Conservation (phyloP, 2,888 invertebrate species). For the Drepanosiphum platanoidis region DNA sequence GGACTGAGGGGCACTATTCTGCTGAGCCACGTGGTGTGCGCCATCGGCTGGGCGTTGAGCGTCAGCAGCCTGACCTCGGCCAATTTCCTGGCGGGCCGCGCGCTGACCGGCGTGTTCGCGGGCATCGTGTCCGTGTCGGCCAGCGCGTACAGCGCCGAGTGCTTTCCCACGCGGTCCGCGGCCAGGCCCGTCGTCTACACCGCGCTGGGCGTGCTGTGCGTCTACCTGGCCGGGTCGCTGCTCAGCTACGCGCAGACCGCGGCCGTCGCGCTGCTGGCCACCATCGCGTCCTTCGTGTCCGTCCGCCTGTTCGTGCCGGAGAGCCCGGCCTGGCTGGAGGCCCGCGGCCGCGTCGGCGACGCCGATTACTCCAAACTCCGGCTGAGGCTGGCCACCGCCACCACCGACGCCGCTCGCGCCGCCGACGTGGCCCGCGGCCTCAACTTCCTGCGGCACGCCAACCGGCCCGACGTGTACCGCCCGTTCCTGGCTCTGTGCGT, state of each 20-base stretch:
- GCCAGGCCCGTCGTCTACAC: constrained; percentile 53
- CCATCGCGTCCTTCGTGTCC: constrained; percentile 34
- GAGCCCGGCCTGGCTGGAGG: constrained; percentile 52
- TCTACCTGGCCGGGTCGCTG: constrained; percentile 38
- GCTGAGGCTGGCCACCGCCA: not conserved
- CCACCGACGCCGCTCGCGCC: not conserved
- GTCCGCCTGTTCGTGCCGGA: constrained; percentile 44
- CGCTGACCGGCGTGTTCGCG: constrained; percentile 40
- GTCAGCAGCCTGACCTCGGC: constrained; percentile 30
- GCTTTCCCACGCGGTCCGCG: constrained; percentile 42
- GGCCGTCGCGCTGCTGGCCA: not conserved
- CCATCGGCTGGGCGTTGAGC: constrained; percentile 41
- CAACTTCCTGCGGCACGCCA: not conserved
- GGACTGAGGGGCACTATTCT: constrained; percentile 32
- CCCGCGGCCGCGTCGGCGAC: constrained; percentile 35
- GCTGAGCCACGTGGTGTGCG: constrained; percentile 48
- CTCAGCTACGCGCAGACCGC: constrained; percentile 54
- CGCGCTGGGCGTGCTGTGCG: constrained; percentile 38
- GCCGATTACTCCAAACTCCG: constrained; percentile 52
- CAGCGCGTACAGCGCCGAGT: constrained; percentile 35
- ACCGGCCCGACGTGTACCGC: not conserved
- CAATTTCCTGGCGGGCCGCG: constrained; percentile 33
- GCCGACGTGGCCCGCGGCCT: not conserved
- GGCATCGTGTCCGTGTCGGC: constrained; percentile 36
- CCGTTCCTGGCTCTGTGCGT: constrained; percentile 39